Evolutionary conservation across 2,888 invertebrate genomes (phyloP), one percentile per base, ranked within the genome.

Genomic region (Amaurobius ferox): DNA sequence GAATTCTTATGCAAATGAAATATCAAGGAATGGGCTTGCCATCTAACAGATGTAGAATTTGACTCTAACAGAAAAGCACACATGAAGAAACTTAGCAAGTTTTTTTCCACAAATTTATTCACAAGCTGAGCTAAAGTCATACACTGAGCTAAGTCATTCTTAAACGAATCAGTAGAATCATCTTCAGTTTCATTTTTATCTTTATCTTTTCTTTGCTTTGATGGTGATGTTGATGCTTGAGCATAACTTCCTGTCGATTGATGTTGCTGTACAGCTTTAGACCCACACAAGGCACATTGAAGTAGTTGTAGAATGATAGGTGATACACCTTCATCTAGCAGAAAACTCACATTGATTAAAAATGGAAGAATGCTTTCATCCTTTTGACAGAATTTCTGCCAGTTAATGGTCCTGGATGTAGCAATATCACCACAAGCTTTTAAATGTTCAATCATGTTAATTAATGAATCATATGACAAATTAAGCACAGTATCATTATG

Each of bases 351-450:
- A 88, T 91, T 91, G 86, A 95, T 94, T 90, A 98, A 93, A 90
- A 98, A 94, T 89, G 96, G 95, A 30, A 97, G 93, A 68, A 98
- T 94, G 3, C 95, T 94, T 88, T 94, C 94, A 32, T 95, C 94
- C 90, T 95, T 95, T 40, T 93, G 93, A 90, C 97, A 97, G 91
- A 96, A 96, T 90, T 95, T 94, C 91, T 98, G 98, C 98, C 98
- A 99, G 92, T 98, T 98, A 89, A 96, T 95, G 0, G 97, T 97
- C 76, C 98, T 95, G 74, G 95, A 94, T 73, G 95, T 94, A 40
- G 98, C 98, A 81, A 98, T 96, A 91, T 99, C 98, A 72, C 96
- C 94, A 90, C 98, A 98, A 3, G 96, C 95, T 92, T 98, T 98
- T 88, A 99, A 93, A 91, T 98, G 97, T 90, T 98, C 98, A 90